Base-by-base conservation (phyloP, 2,888 invertebrate species). In the Phlogophora meticulosa region DNA sequence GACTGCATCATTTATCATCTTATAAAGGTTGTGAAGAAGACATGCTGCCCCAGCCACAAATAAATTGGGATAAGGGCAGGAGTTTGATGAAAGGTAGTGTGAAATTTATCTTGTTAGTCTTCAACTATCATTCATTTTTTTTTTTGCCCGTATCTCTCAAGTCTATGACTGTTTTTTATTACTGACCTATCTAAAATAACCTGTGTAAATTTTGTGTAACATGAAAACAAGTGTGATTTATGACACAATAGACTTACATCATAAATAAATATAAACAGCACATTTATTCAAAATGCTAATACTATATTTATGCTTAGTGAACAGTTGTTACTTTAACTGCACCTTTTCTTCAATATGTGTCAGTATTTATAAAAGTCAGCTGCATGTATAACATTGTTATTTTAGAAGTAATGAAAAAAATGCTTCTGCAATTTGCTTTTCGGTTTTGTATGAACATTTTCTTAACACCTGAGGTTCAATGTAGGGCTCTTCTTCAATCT, bases 261-360 rank as follows among this genome's bases (percentile, higher is more conserved):
- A 57, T 38, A 40, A 56, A 62, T 42, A 43, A 64, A 63, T 53
- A 64, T 43, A 36, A 45, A 60, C 20, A 52, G 32, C 20, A 38
- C 7, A 45, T 28, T 10, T 48, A n/a, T 42, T 34, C 13, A 13
- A 15, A 34, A 34, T 32, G 0, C 34, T 20, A 13, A n/a, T 7
- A 45, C 7, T 38, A 55, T 10, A 38, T 15, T 15, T 28, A 45
- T 17, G 0, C 22, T 32, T 17, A 17, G 1, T 20, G 2, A 46
- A 11, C 22, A 46, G 32, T n/a, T 34, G n/a, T 48, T 46, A n/a
- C 7, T 40, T 2, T 17, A 24, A 24, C 7, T 13, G 13, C 2
- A 0, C 11, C 9, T 15, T 9, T 24, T 15, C 45, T 46, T 9
- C 10, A 13, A 38, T 17, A 11, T 17, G 7, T 28, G n/a, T 42